Base-by-base conservation (phyloP, 1,140 invertebrate genomes). In the Drepana arcuata region DNA sequence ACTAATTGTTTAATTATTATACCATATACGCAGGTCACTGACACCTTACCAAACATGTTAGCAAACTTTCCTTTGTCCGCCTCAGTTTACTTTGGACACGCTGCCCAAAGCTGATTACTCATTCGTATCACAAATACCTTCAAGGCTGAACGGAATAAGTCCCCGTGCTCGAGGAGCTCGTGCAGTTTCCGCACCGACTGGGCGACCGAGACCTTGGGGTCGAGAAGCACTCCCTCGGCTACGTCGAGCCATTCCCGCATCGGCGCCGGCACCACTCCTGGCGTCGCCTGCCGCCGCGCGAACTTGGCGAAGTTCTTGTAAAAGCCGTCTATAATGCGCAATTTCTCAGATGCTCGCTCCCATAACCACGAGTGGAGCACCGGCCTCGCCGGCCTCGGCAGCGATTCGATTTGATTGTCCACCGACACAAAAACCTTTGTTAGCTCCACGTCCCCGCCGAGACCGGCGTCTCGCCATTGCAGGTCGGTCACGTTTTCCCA, bases 251-350 rank as follows among this genome's bases (percentile, higher is more conserved):
- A 88, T n/a, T 86, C 86, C 29, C 75, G 82, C 25, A 65, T 66
- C 2, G 77, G 85, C 10, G 79, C 84, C 10, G 65, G 85, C 12
- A 80, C 75, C 10, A 64, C 46, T 1, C 74, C 80, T 6, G 79
- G 69, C 14, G 29, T 63, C 25, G 72, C 85, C 58, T 84, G 84
- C 41, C 82, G 79, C 48, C 68, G 79, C 51, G 87, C 80, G 48
- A 88, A 87, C 31, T 85, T 66, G 2, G 87, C 52, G 48, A 90
- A 91, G 2, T 83, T 83, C 41, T 82, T 80, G 50, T 90, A 91
- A 6, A 89, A 57, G 0, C 84, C 85, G 16, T 88, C 84, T 6
- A 91, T 74, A 0, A 68, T 60, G n/a, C 73, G 65, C 31, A 88
- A 42, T 48, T 89, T 87, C 2, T 82, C 66, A 12, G 83, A 64